Percentiles rank a stretch among this genome's conserved stretches.
Conservation (phyloP, 2,113 vertebrate genomes). For the Brachyhypopomus occidentalis region DNA sequence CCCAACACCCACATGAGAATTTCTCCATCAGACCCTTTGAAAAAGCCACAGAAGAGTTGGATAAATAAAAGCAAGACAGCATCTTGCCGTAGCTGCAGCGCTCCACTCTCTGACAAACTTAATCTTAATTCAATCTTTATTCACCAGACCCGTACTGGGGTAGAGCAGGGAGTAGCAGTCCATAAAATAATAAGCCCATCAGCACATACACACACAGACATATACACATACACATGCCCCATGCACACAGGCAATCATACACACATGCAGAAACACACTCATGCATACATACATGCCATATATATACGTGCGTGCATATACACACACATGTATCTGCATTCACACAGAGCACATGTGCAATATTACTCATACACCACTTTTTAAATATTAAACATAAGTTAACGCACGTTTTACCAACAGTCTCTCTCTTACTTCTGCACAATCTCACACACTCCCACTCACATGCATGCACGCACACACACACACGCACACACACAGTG, state of each 20-base stretch:
- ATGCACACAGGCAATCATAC: constrained; percentile 26
- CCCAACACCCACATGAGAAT: constrained; percentile 61
- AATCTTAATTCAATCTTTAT: constrained; percentile 81
- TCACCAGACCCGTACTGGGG: constrained; percentile 68
- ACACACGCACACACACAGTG: neutral
- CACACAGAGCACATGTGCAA: too few species aligned
- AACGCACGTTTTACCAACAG: too few species aligned
- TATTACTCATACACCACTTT: too few species aligned
- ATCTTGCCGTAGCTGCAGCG: constrained; percentile 65
- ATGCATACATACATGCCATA: neutral
- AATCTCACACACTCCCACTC: too few species aligned
- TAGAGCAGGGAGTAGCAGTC: constrained; percentile 70
- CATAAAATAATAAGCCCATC: constrained; percentile 78
- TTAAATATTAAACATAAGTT: too few species aligned
- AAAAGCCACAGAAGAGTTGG: constrained; percentile 68
- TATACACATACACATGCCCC: constrained; percentile 61
- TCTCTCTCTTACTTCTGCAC: too few species aligned
- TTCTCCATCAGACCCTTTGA: constrained; percentile 49
- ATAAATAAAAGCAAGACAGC: constrained; percentile 71
- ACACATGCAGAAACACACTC: neutral
- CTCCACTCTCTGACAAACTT: constrained; percentile 65
- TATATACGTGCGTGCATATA: neutral
- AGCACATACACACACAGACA: constrained; percentile 55
- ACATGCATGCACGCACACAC: too few species aligned
- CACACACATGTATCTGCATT: too few species aligned